phyloP scores from a whole-genome alignment of 1,140 invertebrate species.

The Aleiodes sp. region DNA sequence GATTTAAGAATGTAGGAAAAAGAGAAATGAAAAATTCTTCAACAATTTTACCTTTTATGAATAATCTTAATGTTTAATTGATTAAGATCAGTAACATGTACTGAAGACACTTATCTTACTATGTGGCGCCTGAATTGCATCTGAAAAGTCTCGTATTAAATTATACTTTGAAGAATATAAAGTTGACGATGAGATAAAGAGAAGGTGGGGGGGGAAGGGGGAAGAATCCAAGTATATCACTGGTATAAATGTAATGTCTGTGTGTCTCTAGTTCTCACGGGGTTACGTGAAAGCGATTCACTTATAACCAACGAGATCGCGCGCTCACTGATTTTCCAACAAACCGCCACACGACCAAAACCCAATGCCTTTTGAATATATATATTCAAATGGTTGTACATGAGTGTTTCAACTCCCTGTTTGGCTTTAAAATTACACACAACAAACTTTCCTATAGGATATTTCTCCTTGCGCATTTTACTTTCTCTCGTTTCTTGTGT shows the following conservation, averaged over 20 bases:
- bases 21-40: too few relatives aligned
- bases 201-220: background rate
- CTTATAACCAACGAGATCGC: constrained; percentile 23
- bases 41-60: too few relatives aligned
- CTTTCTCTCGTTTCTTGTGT: constrained; percentile 13
- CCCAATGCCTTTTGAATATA: background rate
- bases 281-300: constrained; percentile 53
- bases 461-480: constrained; percentile 9
- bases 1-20: too few relatives aligned
- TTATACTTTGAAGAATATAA: background rate
- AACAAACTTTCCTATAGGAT: background rate
- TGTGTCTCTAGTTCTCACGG: constrained; percentile 54
- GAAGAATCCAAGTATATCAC: background rate
- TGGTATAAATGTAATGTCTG: background rate
- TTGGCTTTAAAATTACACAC: background rate
- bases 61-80: too few relatives aligned
- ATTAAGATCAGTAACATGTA: background rate
- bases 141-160: background rate
- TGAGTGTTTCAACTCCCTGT: constrained; percentile 19
- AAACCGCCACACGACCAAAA: constrained; percentile 7
- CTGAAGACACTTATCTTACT: background rate
- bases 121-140: background rate
- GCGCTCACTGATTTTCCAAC: constrained; percentile 7
- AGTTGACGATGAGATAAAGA: background rate
- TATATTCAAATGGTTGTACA: constrained; percentile 3